Base-by-base conservation (phyloP, 35 echinoderm and acorn worm species). In the Hemicentrotus pulcherrimus region DNA sequence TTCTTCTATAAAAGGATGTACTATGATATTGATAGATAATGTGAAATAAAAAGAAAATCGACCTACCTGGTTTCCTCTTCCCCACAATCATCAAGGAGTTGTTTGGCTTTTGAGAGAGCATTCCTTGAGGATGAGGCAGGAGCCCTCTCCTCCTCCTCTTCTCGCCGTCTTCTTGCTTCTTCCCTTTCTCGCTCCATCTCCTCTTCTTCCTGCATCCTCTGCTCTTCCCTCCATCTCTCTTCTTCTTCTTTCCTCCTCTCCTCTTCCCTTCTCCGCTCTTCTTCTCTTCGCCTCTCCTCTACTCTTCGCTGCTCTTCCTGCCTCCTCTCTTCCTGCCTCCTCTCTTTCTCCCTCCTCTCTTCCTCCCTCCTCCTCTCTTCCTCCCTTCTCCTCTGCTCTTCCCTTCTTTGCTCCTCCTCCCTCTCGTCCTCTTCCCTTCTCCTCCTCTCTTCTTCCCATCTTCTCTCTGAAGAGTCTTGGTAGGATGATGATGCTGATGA, bases 351-450 rank as follows among this genome's bases (percentile, higher is more conserved):
- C 61, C 31, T 16, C 24, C 47, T 15, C 70, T 86, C 45, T 28
- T 48, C 70, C 85, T 47, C 48, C 52, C 71, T 95, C 94, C 85
- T 46, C 86, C 86, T 95, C 86, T 88, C 47, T 32, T 32, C 86
- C 46, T 50, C 94, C 9, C 18, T 30, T 60, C 48, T 55, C 32
- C 58, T 94, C 32, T 50, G 5, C 2, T 31, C 86, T 89, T 31
- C 50, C 48, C 86, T 46, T 7, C 31, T 31, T 19, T 31, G 12
- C 70, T 86, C 45, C 30, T 48, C 70, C 85, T 47, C 48, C 52
- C 71, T 95, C 32, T n/a, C 86, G 58, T 87, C 86, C 94, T 48
- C 85, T 58, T 32, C 85, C 48, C 94, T 89, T 31, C 94, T 86
- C 41, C 94, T 95, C 86, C 1, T 58, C 94, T 47, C 46, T 32